Percentiles rank a stretch among this genome's conserved stretches.
These are phyloP conservation scores for Tenthredo scrophulariae DNA, from an alignment of 2,888 invertebrate species.

Conservation along the genomic window DNA sequence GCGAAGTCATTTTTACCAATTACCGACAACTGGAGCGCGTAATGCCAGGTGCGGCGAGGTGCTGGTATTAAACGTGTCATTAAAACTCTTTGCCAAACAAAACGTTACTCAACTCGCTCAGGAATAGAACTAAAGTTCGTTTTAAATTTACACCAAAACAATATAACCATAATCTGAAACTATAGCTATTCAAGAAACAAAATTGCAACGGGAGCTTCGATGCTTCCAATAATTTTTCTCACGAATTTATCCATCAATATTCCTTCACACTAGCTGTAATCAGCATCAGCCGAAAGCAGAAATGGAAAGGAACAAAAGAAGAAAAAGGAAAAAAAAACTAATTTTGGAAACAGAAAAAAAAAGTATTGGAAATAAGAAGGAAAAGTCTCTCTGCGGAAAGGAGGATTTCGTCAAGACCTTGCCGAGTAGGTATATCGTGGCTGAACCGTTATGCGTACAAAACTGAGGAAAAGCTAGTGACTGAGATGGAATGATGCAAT, in stretches of 20 bases:
- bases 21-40: slow-evolving; percentile 46
- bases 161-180: neutral
- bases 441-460: slow-evolving; percentile 33
- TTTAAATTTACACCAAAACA: neutral
- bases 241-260: neutral
- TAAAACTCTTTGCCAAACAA: slow-evolving; percentile 37
- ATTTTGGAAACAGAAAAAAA: neutral
- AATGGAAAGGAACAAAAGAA: neutral
- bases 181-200: neutral
- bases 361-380: slow-evolving; percentile 3
- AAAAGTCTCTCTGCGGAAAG: neutral
- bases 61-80: slow-evolving; percentile 48
- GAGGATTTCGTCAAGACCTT: slow-evolving; percentile 1
- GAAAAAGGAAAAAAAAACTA: neutral
- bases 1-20: slow-evolving; percentile 46
- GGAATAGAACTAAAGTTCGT: neutral
- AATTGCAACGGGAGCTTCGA: neutral
- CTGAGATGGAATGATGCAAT: slow-evolving; percentile 52
- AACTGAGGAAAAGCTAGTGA: slow-evolving; percentile 41
- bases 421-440: neutral
- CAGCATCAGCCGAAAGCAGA: neutral
- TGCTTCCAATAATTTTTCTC: neutral
- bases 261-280: neutral
- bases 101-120: neutral
- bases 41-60: slow-evolving; percentile 31